Evolutionary conservation across 2,888 invertebrate genomes (phyloP).

Genomic region (Pterobdella sp.): DNA sequence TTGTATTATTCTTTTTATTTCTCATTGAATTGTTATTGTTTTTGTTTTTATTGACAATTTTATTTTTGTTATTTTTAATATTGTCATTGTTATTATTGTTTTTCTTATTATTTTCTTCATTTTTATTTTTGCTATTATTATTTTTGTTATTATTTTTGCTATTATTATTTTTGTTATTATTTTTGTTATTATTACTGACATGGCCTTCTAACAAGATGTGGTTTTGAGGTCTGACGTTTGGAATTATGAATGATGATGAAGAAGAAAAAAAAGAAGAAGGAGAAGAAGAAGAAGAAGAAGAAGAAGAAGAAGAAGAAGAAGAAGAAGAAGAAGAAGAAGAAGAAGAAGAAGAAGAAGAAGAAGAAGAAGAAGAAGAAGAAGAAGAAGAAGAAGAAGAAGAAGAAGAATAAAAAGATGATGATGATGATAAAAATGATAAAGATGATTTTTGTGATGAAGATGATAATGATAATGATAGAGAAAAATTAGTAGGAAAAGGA

Average conservation of each 20-base stretch:
- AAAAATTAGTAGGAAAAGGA: background rate
- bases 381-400: constrained; percentile 4
- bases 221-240: too few species aligned
- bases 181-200: too few species aligned
- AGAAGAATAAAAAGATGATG: background rate
- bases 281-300: constrained; percentile 1
- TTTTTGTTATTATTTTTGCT: too few species aligned
- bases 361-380: constrained; percentile 2
- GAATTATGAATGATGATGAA: constrained; percentile 26
- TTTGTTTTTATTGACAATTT: too few species aligned
- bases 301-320: background rate
- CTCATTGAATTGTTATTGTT: too few species aligned
- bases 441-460: background rate
- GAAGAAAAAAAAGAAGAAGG: constrained; percentile 25
- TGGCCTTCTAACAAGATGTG: too few species aligned
- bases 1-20: too few species aligned
- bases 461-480: background rate
- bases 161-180: too few species aligned
- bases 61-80: too few species aligned
- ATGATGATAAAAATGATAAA: background rate
- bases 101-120: too few species aligned
- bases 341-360: background rate
- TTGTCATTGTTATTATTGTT: too few species aligned
- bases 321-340: constrained; percentile 3
- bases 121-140: too few species aligned